A percentile compares a stretch with the other conserved stretches of the same genome.
Evolutionary conservation across 2,113 vertebrate genomes (phyloP).

Genomic region (Lophura nycthemera): DNA sequence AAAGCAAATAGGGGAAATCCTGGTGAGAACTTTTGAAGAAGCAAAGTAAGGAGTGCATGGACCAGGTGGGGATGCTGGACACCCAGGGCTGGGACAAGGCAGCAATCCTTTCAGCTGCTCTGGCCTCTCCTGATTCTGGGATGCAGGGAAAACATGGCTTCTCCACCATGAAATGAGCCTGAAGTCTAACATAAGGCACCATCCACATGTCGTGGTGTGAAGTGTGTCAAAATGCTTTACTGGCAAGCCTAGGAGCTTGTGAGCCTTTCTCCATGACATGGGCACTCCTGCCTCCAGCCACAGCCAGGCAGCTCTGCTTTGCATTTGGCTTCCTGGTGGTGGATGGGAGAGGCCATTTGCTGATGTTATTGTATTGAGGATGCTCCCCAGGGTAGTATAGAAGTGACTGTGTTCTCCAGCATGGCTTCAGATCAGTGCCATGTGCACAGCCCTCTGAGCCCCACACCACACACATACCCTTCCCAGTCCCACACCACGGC

Average conservation of each 20-base stretch:
- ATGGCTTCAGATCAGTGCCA: too few species aligned
- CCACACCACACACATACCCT: fast-evolving
- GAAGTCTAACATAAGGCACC: not conserved
- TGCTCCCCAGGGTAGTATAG: not conserved
- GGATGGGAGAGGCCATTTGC: not conserved
- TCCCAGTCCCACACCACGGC: fast-evolving
- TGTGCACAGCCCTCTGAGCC: not conserved
- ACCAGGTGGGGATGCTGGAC: not conserved
- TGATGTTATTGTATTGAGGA: not conserved
- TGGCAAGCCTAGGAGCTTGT: not conserved
- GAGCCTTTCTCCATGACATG: not conserved
- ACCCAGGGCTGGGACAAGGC: not conserved
- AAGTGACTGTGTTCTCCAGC: not conserved
- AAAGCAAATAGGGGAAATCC: conserved; percentile 12
- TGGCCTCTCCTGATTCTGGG: not conserved
- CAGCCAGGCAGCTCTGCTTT: not conserved
- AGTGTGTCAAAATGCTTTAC: not conserved
- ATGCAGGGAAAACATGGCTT: not conserved
- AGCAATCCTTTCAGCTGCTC: not conserved
- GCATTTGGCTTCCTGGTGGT: not conserved
- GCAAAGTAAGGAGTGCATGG: not conserved
- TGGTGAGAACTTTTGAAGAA: not conserved
- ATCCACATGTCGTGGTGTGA: not conserved
- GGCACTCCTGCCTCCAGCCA: not conserved
- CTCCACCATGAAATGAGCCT: not conserved